Evolutionary conservation across 1,140 invertebrate genomes (phyloP).

Genomic region (Drosophila azteca): DNA sequence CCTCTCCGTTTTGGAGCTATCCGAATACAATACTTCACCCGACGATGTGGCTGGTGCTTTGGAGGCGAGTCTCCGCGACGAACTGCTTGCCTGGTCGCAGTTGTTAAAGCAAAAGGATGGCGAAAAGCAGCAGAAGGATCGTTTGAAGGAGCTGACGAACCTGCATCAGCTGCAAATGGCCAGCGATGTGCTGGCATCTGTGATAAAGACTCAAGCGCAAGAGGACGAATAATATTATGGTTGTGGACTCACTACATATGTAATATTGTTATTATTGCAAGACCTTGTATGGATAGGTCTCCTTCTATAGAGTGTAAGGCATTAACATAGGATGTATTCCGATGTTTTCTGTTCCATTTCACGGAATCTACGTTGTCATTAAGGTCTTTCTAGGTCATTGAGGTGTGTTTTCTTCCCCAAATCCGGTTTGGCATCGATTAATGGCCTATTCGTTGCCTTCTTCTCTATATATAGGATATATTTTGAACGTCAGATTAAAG

Average conservation of each 20-base stretch:
- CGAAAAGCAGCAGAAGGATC: background rate
- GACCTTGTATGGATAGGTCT: too few species aligned
- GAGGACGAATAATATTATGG: background rate
- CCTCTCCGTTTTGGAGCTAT: slow-evolving; percentile 31
- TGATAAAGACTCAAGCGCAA: slow-evolving; percentile 29
- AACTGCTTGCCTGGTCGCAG: slow-evolving; percentile 36
- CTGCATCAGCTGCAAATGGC: slow-evolving; percentile 49
- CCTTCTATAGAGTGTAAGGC: too few species aligned
- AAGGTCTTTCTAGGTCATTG: too few species aligned
- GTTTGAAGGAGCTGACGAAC: background rate
- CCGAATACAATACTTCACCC: background rate
- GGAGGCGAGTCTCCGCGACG: slow-evolving; percentile 47
- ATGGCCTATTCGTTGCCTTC: too few species aligned
- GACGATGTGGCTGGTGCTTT: slow-evolving; percentile 27
- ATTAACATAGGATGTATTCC: too few species aligned
- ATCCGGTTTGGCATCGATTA: too few species aligned
- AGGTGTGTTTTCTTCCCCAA: too few species aligned
- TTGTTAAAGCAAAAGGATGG: background rate
- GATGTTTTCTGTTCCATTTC: too few species aligned
- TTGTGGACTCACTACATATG: background rate
- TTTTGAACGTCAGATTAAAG: too few species aligned
- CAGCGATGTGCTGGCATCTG: slow-evolving; percentile 50
- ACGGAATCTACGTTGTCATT: too few species aligned
- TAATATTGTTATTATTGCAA: too few species aligned
- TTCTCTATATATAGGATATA: background rate